phyloP scores from a whole-genome alignment of 1,140 invertebrate species.

The Heliconius hewitsoni region DNA sequence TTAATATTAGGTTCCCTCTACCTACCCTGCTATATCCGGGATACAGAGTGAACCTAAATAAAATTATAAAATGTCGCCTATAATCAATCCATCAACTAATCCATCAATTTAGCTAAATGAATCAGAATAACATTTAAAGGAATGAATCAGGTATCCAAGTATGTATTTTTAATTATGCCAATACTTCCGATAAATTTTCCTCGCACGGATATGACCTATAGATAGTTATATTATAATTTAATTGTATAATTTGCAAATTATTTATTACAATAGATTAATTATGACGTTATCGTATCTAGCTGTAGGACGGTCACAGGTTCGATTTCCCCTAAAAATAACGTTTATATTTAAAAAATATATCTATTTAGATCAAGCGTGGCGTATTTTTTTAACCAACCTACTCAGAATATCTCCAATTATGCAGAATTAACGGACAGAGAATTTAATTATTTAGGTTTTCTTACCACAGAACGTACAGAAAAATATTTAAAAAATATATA shows the following conservation, averaged over 20 bases:
- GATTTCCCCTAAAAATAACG: neutral
- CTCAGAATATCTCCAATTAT: too few species aligned
- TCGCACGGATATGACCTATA: neutral
- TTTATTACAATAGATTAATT: neutral
- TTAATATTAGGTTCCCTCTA: too few species aligned
- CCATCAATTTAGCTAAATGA: neutral
- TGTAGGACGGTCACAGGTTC: neutral
- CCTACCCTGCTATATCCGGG: too few species aligned
- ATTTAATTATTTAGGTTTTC: too few species aligned
- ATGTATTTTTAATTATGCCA: constrained; percentile 1
- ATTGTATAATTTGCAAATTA: neutral
- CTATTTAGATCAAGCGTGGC: too few species aligned
- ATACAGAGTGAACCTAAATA: too few species aligned
- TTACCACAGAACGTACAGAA: too few species aligned
- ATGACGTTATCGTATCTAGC: neutral
- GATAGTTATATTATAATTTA: neutral
- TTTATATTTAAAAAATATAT: neutral
- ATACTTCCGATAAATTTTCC: constrained; percentile 2
- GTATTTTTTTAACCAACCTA: too few species aligned
- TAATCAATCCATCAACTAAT: too few species aligned
- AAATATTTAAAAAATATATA: too few species aligned
- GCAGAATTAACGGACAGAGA: too few species aligned
- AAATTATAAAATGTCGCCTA: too few species aligned
- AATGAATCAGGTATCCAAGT: neutral
- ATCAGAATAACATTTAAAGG: neutral